A percentile compares a stretch with the other conserved stretches of the same genome.
Evolutionary conservation across 2,888 invertebrate genomes (phyloP).

Genomic region (Phania funesta): DNA sequence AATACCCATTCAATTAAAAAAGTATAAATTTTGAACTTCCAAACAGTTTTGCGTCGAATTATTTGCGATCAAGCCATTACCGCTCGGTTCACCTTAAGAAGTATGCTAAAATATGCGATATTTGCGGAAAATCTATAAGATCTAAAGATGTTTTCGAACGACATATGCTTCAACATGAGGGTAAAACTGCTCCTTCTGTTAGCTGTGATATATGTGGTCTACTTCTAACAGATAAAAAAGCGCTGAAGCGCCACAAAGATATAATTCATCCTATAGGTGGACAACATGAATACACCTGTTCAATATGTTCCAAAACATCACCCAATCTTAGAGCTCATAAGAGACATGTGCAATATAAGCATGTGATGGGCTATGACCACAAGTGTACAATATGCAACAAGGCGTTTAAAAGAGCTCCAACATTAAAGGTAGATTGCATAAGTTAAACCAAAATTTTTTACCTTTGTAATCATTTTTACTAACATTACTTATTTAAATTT

Average conservation of each 20-base stretch:
- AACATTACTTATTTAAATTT: neutral
- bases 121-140: conserved; percentile 77
- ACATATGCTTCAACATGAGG: conserved; percentile 77
- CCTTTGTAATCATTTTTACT: neutral
- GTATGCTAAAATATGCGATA: conserved; percentile 77
- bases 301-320: conserved; percentile 75
- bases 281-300: conserved; percentile 74
- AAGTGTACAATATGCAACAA: conserved; percentile 78
- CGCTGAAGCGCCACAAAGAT: conserved; percentile 77
- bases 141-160: conserved; percentile 74
- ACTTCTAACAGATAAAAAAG: conserved; percentile 74
- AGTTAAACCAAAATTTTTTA: neutral
- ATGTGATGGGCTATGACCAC: conserved; percentile 74
- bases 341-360: conserved; percentile 76
- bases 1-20: neutral
- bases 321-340: conserved; percentile 75
- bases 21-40: neutral
- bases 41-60: conserved; percentile 74
- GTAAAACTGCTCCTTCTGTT: conserved; percentile 71
- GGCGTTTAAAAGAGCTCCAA: conserved; percentile 77
- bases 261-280: conserved; percentile 75
- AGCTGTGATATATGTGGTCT: conserved; percentile 76
- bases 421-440: conserved; percentile 72
- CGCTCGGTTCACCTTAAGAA: conserved; percentile 76
- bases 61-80: conserved; percentile 74